Conservation (phyloP, 2,888 invertebrate species). For the Dione vanillae region DNA sequence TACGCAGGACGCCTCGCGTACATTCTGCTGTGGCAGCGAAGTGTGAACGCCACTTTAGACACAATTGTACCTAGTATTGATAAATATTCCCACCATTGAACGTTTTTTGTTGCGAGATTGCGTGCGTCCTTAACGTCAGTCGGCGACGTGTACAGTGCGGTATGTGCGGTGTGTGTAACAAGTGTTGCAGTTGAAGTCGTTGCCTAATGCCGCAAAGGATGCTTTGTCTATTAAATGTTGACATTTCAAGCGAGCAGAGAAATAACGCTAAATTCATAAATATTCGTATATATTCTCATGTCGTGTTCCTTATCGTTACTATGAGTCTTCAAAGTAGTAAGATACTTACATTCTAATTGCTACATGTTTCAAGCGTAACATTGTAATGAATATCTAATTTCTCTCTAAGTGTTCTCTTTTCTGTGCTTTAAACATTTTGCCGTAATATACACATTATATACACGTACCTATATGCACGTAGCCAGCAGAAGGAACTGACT, state of each 20-base stretch:
- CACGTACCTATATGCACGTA: background rate
- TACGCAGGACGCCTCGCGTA: background rate
- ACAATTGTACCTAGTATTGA: conserved; percentile 21
- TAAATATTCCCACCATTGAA: conserved; percentile 33
- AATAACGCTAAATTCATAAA: too few relatives aligned
- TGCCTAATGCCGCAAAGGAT: too few relatives aligned
- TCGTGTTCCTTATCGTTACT: too few relatives aligned
- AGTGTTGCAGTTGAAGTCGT: too few relatives aligned
- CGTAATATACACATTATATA: background rate
- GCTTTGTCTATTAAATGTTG: background rate
- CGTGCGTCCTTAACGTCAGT: conserved; percentile 22
- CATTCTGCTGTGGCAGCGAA: conserved; percentile 30
- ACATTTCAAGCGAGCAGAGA: background rate
- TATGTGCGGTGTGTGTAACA: background rate
- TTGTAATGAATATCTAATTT: background rate
- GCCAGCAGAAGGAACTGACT: background rate
- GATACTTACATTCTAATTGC: too few relatives aligned
- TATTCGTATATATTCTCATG: too few relatives aligned
- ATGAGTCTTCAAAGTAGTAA: too few relatives aligned
- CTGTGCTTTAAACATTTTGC: too few relatives aligned
- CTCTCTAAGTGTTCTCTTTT: background rate
- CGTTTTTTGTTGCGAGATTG: conserved; percentile 29
- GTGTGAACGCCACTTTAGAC: conserved; percentile 14
- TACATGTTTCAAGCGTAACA: too few relatives aligned
- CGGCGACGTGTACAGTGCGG: background rate